These are phyloP conservation scores for Ovis aries DNA, from an alignment of 2,113 vertebrate species.

Conservation along the genomic window ARS-UI_Ramb_v3.0 NC_056063.1:14359501-14360000, in stretches of 20 bases:
- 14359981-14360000: not conserved
- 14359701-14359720: not conserved
- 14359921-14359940: not conserved
- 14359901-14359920: conserved; percentile 26
- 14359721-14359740: not conserved
- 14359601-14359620: not conserved
- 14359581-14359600: not conserved
- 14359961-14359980: not conserved
- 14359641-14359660: not conserved
- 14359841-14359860: conserved; percentile 15
- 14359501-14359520: not conserved
- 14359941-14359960: not conserved
- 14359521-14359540: not conserved
- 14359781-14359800: not conserved
- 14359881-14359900: conserved; percentile 20
- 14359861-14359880: not conserved
- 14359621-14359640: not conserved
- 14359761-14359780: conserved; percentile 10
- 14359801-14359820: conserved; percentile 35
- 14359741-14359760: not conserved
- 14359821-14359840: not conserved
- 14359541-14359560: not conserved
- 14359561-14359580: not conserved
- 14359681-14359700: not conserved
- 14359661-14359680: not conserved